Conservation (phyloP, 2,888 invertebrate species). For the Netelia inedita region DNA sequence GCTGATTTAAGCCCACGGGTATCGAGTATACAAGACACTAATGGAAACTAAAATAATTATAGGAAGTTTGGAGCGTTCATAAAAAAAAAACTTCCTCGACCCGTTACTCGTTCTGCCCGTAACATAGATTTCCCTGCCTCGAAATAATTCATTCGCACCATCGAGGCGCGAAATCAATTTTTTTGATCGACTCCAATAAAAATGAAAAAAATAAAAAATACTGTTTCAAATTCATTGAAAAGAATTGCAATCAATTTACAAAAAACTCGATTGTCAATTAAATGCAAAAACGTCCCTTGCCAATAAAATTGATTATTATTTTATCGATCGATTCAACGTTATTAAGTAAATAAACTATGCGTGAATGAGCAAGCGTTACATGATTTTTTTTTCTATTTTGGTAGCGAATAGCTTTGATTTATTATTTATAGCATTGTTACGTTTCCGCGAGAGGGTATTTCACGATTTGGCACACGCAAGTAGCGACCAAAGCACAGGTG, state of each 20-base stretch:
- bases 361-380: neutral
- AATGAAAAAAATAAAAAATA: neutral
- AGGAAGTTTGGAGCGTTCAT: slow-evolving; percentile 15
- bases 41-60: slow-evolving; percentile 1
- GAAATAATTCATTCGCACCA: neutral
- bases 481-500: slow-evolving; percentile 35
- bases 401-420: neutral
- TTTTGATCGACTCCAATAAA: neutral
- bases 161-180: neutral
- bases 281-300: no score
- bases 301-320: no score
- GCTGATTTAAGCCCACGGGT: slow-evolving; percentile 10
- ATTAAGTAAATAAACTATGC: no score
- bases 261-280: no score
- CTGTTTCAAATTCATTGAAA: no score
- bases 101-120: slow-evolving; percentile 1
- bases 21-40: neutral
- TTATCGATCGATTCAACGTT: no score
- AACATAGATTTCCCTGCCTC: neutral
- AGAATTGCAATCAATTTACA: no score
- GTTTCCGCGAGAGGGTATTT: slow-evolving; percentile 3
- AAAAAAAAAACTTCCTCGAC: slow-evolving; percentile 22
- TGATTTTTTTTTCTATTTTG: neutral
- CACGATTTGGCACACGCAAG: slow-evolving; percentile 6
- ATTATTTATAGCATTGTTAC: slow-evolving; percentile 29